Evolutionary conservation across 2,797 vertebrate genomes (phyloP).

Genomic region (Chelon labrosus): DNA sequence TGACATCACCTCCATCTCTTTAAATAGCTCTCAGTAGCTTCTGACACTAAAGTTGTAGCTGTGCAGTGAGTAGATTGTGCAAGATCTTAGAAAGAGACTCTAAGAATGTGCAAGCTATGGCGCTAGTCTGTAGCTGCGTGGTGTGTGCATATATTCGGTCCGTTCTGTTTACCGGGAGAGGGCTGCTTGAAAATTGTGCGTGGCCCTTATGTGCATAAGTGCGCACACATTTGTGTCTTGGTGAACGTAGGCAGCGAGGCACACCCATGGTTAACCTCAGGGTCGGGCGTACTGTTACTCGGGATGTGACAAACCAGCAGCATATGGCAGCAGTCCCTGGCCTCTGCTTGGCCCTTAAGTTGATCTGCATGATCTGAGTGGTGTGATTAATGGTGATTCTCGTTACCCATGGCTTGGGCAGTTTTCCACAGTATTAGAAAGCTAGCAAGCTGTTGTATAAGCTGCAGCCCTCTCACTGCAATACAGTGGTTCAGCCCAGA

Average conservation of each 20-base stretch:
- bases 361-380: constrained; percentile 40
- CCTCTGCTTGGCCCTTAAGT: constrained; percentile 43
- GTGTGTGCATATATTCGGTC: neutral
- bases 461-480: constrained; percentile 52
- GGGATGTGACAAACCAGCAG: constrained; percentile 76
- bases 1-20: constrained; percentile 75
- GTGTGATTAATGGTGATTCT: constrained; percentile 49
- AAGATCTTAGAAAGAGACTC: constrained; percentile 31
- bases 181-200: constrained; percentile 3
- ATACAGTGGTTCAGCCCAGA: constrained; percentile 59
- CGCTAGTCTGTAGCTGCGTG: neutral
- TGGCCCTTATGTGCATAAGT: constrained; percentile 12
- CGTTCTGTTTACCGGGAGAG: constrained; percentile 23
- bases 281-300: constrained; percentile 70
- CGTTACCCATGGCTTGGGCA: constrained; percentile 17
- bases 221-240: constrained; percentile 30
- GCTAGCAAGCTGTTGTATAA: constrained; percentile 20
- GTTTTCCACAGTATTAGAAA: constrained; percentile 29
- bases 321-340: constrained; percentile 65
- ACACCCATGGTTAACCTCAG: constrained; percentile 84
- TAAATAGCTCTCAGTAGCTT: constrained; percentile 75
- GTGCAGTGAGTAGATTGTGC: constrained; percentile 48
- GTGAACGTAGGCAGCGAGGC: constrained; percentile 64
- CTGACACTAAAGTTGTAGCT: constrained; percentile 62
- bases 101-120: constrained; percentile 5